phyloP scores from a whole-genome alignment of 2,113 vertebrate genomes.

The Oreochromis spilurus region DNA sequence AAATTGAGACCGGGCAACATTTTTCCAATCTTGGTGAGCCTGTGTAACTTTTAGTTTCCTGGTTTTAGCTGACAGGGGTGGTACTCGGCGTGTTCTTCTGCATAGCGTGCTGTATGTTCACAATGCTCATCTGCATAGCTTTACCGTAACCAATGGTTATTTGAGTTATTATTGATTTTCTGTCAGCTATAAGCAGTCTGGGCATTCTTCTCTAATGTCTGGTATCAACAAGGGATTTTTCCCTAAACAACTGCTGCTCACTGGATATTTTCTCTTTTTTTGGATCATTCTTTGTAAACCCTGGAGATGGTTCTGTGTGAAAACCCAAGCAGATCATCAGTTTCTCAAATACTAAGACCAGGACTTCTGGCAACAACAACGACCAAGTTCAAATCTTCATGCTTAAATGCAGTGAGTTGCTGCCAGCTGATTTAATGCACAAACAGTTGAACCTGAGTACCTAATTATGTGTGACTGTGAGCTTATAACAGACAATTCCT shows the following conservation, averaged over 20 bases:
- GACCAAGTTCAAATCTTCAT: not conserved
- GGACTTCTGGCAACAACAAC: not conserved
- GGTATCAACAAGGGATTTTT: not conserved
- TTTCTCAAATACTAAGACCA: not conserved
- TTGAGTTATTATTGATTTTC: not conserved
- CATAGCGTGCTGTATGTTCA: not conserved
- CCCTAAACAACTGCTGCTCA: not conserved
- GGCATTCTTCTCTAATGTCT: not conserved
- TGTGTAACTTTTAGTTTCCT: not conserved
- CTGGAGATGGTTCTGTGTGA: not conserved
- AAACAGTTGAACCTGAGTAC: not conserved
- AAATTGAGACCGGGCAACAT: not conserved
- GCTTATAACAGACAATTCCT: not conserved
- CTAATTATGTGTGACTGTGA: not conserved
- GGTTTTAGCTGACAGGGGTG: not conserved
- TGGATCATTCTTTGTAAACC: not conserved
- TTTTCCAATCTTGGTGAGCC: not conserved
- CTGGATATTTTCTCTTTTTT: not conserved
- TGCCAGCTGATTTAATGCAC: not conserved
- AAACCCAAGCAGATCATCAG: not conserved
- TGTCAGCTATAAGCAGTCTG: not conserved
- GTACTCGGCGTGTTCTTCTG: not conserved
- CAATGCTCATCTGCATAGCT: not conserved
- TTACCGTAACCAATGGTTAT: not conserved
- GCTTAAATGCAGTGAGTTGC: not conserved